A percentile compares a stretch with the other conserved stretches of the same genome.
Conservation (phyloP, 2,797 vertebrate species). For the Phalloptychus januarius region DNA sequence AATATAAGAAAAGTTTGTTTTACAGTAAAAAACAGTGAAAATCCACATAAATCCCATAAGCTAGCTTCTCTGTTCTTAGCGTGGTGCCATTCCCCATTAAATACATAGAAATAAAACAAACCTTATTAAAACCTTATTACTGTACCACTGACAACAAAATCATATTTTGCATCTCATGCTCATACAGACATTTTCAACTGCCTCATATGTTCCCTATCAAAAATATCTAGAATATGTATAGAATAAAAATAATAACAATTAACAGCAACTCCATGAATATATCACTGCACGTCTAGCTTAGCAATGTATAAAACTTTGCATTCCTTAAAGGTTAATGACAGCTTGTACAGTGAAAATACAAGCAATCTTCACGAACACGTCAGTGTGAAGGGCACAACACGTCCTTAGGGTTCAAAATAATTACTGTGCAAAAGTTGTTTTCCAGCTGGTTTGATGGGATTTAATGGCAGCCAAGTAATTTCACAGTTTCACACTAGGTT, state of each 20-base stretch:
- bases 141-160: not conserved
- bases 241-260: constrained; percentile 8
- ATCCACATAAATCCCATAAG: not conserved
- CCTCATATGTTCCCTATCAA: not conserved
- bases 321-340: constrained; percentile 5
- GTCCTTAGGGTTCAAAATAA: constrained; percentile 22
- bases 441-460: constrained; percentile 25
- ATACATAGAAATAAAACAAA: not conserved
- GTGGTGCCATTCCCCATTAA: not conserved
- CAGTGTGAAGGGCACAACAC: not conserved
- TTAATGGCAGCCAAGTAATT: constrained; percentile 45
- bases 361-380: not conserved
- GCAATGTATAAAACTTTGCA: not conserved
- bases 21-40: not conserved
- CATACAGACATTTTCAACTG: not conserved
- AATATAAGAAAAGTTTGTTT: not conserved
- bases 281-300: not conserved
- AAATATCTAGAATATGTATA: not conserved
- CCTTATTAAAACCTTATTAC: not conserved
- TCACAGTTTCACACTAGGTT: constrained; percentile 56
- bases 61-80: not conserved
- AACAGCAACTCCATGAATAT: not conserved
- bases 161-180: not conserved
- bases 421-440: constrained; percentile 33
- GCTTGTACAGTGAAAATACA: constrained; percentile 7